Conservation (phyloP, 1,140 invertebrate species). For the Archivesica marissinica region DNA sequence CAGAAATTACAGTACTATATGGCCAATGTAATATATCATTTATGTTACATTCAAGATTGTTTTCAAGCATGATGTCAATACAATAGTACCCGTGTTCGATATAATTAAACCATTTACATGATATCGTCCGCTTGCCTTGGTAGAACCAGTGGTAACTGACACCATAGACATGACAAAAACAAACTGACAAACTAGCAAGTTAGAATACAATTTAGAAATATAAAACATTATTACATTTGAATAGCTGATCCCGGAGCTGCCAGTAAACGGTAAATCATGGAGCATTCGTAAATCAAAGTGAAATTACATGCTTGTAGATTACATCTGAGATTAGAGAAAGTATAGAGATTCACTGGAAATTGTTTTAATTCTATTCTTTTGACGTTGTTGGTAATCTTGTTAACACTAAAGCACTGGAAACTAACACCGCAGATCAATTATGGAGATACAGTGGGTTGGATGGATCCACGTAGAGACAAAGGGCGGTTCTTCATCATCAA, state of each 20-base stretch:
- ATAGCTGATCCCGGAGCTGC: not conserved
- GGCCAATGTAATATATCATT: too few relatives aligned
- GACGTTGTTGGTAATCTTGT: conserved; percentile 45
- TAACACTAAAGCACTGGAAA: conserved; percentile 46
- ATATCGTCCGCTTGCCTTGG: too few relatives aligned
- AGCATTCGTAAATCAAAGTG: conserved; percentile 30
- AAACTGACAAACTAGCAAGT: conserved; percentile 1
- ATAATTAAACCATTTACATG: too few relatives aligned
- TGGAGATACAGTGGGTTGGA: conserved; percentile 23
- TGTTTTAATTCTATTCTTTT: conserved; percentile 53
- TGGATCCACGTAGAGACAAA: conserved; percentile 44
- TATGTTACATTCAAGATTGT: too few relatives aligned
- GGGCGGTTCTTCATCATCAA: conserved; percentile 25
- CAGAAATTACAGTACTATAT: too few relatives aligned
- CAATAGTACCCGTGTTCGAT: too few relatives aligned
- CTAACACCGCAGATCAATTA: conserved; percentile 49
- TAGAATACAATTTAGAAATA: conserved; percentile 31
- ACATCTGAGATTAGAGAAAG: conserved; percentile 6
- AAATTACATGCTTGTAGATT: conserved; percentile 39
- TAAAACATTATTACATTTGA: conserved; percentile 12
- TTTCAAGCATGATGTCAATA: too few relatives aligned
- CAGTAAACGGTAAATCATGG: conserved; percentile 35
- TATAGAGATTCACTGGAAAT: conserved; percentile 38
- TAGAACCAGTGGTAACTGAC: too few relatives aligned
- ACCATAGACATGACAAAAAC: too few relatives aligned